Percentiles rank a stretch among this genome's conserved stretches.
These are phyloP conservation scores for Stichodactyla mertensii DNA, from an alignment of 64 coral and sea anemone species.

Conservation along the genomic window DNA sequence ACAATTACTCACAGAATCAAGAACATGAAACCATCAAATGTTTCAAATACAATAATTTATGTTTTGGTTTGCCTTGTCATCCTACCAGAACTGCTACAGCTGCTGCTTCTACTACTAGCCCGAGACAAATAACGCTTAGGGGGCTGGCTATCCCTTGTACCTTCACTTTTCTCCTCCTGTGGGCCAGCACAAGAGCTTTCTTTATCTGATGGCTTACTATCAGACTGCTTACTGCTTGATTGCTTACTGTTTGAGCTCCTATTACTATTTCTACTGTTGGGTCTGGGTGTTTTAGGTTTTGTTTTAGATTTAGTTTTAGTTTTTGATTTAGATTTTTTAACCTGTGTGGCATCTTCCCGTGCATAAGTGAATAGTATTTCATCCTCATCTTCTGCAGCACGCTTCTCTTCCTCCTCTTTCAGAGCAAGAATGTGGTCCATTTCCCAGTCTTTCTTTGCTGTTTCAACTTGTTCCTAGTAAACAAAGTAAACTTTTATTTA, in stretches of 20 bases:
- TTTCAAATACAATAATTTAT: not conserved
- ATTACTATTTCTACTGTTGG: constrained; percentile 49
- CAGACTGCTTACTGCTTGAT: constrained; percentile 29
- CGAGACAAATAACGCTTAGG: constrained; percentile 46
- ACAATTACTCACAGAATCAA: not conserved
- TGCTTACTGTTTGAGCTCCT: not conserved
- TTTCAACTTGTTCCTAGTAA: constrained; percentile 84
- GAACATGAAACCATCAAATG: not conserved
- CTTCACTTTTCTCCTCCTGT: constrained; percentile 36
- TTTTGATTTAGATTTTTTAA: constrained; percentile 98
- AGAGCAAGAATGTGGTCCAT: constrained; percentile 80
- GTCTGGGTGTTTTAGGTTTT: constrained; percentile 38
- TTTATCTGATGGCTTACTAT: constrained; percentile 1
- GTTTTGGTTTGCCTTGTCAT: constrained; percentile 47
- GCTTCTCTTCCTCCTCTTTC: constrained; percentile 92
- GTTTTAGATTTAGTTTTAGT: constrained; percentile 50
- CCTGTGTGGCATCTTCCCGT: constrained; percentile 86
- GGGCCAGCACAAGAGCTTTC: constrained; percentile 59
- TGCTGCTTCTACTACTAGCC: constrained; percentile 78
- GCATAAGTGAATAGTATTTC: constrained; percentile 89
- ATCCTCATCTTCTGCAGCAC: constrained; percentile 87
- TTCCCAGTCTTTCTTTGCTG: constrained; percentile 98
- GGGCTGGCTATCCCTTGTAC: constrained; percentile 51
- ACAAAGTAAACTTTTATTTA: not conserved
- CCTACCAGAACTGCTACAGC: constrained; percentile 67